Conservation (phyloP, 2,888 invertebrate species). For the Crepidodera aurea region DNA sequence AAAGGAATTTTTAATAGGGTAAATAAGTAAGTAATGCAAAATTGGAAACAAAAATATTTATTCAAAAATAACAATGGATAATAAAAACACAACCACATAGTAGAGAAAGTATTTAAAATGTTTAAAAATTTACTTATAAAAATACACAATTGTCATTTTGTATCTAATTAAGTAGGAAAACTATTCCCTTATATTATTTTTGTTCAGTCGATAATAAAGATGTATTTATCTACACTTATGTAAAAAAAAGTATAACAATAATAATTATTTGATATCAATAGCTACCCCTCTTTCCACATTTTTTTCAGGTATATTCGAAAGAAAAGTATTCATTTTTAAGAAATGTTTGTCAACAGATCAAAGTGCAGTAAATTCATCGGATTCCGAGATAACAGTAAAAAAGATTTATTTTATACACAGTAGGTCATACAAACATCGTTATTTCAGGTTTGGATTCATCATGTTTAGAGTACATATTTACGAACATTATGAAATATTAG, state of each 20-base stretch:
- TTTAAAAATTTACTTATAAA: constrained; percentile 38
- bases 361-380: too few relatives aligned
- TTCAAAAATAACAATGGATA: constrained; percentile 39
- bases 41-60: constrained; percentile 33
- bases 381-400: too few relatives aligned
- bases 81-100: constrained; percentile 41
- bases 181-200: constrained; percentile 27
- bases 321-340: too few relatives aligned
- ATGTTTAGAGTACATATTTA: too few relatives aligned
- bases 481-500: too few relatives aligned
- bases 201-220: constrained; percentile 33
- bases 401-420: too few relatives aligned
- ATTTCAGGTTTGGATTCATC: too few relatives aligned
- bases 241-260: not conserved
- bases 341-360: too few relatives aligned
- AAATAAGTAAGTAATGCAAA: constrained; percentile 3
- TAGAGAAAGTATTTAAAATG: constrained; percentile 29
- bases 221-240: constrained; percentile 25
- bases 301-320: too few relatives aligned
- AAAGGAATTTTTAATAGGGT: not conserved
- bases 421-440: too few relatives aligned
- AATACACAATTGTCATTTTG: constrained; percentile 30
- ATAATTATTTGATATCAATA: too few relatives aligned
- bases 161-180: constrained; percentile 24
- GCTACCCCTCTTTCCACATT: too few relatives aligned